These are phyloP conservation scores for Chaetodon trifasciatus DNA, from an alignment of 2,797 vertebrate genomes.

Conservation along the genomic window DNA sequence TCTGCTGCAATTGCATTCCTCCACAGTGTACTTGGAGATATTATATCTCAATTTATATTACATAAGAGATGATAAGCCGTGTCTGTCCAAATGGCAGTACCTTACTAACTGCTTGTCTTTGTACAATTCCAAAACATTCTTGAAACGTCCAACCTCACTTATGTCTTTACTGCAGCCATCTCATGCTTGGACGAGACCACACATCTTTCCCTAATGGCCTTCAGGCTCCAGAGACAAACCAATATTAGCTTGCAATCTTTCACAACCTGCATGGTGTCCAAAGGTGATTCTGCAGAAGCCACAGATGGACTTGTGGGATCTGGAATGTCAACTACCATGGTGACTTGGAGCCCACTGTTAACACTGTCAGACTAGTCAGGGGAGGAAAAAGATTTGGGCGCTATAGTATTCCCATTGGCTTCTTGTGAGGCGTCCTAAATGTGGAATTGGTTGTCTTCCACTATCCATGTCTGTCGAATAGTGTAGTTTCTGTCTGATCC, in stretches of 20 bases:
- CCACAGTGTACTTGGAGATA: neutral
- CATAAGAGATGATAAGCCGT: neutral
- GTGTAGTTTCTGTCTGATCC: constrained; percentile 1
- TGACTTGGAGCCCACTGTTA: neutral
- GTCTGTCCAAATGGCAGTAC: neutral
- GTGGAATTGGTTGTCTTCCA: neutral
- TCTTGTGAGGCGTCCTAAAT: neutral
- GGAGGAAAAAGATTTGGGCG: neutral
- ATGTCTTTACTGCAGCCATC: neutral
- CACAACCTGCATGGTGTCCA: neutral
- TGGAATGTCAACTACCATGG: neutral
- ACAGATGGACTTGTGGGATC: neutral
- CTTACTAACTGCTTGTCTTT: neutral
- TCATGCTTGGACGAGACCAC: neutral
- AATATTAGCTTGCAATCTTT: neutral
- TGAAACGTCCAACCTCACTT: neutral
- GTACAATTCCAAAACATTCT: neutral
- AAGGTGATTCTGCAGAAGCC: neutral
- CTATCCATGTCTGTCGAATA: neutral
- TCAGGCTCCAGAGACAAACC: neutral
- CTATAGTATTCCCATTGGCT: neutral
- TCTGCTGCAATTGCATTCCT: neutral
- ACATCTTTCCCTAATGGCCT: neutral
- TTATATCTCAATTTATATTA: no score
- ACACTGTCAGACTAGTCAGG: neutral